Evolutionary conservation across 2,888 invertebrate genomes (phyloP), one percentile per base, ranked within the genome.

Genomic region (Volucella bombylans): DNA sequence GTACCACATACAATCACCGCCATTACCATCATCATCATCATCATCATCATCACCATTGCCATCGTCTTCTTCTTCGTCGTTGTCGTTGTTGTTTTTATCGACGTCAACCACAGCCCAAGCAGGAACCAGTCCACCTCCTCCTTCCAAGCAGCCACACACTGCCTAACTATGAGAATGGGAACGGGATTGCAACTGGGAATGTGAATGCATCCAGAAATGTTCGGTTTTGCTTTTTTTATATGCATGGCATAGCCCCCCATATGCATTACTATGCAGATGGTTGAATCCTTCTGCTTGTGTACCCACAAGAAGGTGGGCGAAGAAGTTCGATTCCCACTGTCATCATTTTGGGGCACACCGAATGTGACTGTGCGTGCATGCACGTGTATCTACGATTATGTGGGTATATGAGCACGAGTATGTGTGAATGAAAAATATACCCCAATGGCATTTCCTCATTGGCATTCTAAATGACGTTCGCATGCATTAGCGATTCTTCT

Each of bases 71-170:
- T 57, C 64, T 31, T 31, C 31, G 10, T 57, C 68, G 15, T 68
- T 43, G 45, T 57, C 45, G 45, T 59, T 11, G 10, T 65, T 8
- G 18, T 45, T 18, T 12, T 67, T 39, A 15, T 38, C 61, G 23
- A 61, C 76, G 49, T 50, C 61, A 50, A 78, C 73, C 69, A 69
- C 71, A 81, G 59, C 76, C 76, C 72, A 81, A 85, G 81, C 71
- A 65, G 57, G 67, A 85, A 85, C 85, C 85, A 85, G 85, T 85
- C 85, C 85, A 81, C 76, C 85, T 81, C 76, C 72, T 81, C 69
- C 55, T 76, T 47, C 71, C 49, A 67, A 57, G 45, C 62, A 67
- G 31, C 31, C 31, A 31, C 31, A 31, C 57, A 47, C 57, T 47
- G 59, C 45, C 69, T 50, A 54, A 23, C 18, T 43, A 62, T 69